Percentiles rank a stretch among this genome's conserved stretches.
phyloP scores from a whole-genome alignment of 2,888 invertebrate genomes.

The Zaprionus lineosus region DNA sequence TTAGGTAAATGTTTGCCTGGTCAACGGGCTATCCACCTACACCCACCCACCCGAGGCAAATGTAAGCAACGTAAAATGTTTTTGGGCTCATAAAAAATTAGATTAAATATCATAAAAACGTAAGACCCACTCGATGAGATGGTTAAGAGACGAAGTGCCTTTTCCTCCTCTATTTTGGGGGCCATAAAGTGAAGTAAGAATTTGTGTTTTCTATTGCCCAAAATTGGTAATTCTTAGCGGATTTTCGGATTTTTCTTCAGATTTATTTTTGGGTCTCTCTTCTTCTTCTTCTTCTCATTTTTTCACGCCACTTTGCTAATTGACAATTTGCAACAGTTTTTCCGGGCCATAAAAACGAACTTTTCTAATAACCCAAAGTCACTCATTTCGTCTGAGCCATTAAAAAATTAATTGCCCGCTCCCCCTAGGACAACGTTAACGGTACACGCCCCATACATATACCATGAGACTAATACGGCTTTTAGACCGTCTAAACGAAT shows the following conservation, averaged over 20 bases:
- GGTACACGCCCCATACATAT: constrained; percentile 67
- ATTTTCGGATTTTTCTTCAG: constrained; percentile 7
- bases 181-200: constrained; percentile 5
- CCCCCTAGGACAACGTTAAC: constrained; percentile 43
- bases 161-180: constrained; percentile 17
- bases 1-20: constrained; percentile 52
- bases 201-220: constrained; percentile 6
- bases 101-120: constrained; percentile 76
- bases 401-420: constrained; percentile 75
- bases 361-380: constrained; percentile 67
- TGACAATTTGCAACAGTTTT: constrained; percentile 66
- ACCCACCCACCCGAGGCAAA: constrained; percentile 19
- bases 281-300: constrained; percentile 1
- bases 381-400: constrained; percentile 73
- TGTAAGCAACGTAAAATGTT: constrained; percentile 59
- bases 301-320: constrained; percentile 63
- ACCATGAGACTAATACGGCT: constrained; percentile 65
- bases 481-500: constrained; percentile 61
- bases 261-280: background rate
- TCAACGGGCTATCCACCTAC: too few relatives aligned
- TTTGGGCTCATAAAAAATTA: constrained; percentile 56
- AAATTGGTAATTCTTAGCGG: constrained; percentile 52
- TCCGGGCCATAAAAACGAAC: constrained; percentile 48
- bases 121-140: constrained; percentile 61
- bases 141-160: constrained; percentile 15